Percentiles rank a stretch among this genome's conserved stretches.
Conservation (phyloP, 2,888 invertebrate genomes). For the Hetaerina titia region DNA sequence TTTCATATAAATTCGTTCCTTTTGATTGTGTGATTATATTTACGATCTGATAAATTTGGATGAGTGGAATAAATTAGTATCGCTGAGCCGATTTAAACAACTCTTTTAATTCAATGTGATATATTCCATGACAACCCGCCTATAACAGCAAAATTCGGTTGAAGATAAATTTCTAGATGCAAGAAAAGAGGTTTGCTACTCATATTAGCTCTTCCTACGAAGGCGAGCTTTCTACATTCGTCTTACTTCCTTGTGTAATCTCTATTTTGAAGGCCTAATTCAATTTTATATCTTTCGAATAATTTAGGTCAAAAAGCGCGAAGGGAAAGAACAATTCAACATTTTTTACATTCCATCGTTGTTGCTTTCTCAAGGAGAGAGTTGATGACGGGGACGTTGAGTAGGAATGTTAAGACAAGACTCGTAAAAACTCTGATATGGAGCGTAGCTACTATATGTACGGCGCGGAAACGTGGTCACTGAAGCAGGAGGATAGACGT, state of each 20-base stretch:
- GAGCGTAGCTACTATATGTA: too few species aligned
- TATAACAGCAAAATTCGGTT: not conserved
- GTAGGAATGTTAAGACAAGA: too few species aligned
- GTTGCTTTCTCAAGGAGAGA: too few species aligned
- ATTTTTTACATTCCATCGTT: too few species aligned
- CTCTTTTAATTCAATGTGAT: not conserved
- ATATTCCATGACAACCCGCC: not conserved
- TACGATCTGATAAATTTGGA: not conserved
- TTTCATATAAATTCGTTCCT: too few species aligned
- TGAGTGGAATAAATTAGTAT: not conserved
- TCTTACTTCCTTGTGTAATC: not conserved
- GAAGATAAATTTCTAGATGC: not conserved
- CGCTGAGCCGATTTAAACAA: not conserved
- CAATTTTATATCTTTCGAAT: not conserved
- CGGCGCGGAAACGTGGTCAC: too few species aligned
- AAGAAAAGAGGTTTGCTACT: not conserved
- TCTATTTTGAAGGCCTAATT: not conserved
- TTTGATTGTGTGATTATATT: not conserved
- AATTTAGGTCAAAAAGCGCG: too few species aligned
- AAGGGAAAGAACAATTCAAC: too few species aligned
- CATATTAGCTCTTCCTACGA: not conserved
- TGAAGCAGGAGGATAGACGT: too few species aligned
- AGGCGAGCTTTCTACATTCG: too few species aligned
- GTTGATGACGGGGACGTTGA: too few species aligned
- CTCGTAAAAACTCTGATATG: too few species aligned